Base-by-base conservation (phyloP, 2,888 invertebrate genomes). In the Trachelus tabidus region DNA sequence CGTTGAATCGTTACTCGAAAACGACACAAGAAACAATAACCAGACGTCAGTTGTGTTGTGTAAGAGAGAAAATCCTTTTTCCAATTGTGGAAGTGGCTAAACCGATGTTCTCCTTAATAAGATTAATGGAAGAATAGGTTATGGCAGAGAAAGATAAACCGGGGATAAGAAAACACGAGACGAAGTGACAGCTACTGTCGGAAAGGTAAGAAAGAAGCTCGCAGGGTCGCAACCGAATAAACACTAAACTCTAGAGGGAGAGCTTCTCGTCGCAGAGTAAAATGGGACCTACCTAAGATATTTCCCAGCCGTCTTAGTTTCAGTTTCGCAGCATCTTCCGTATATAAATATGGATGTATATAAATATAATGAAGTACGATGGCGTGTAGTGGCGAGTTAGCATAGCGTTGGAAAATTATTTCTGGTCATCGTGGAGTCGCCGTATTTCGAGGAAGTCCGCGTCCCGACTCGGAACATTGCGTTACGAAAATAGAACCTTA, bases 391-490 rank as follows among this genome's bases (percentile, higher is more conserved):
- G 12, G 71, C 12, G 71, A 71, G 12, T 56, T 56, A 31, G 71
- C 71, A 12, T 71, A 11, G 33, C 31, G 71, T 15, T 11, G 31
- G 71, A 34, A 79, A 76, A 79, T 79, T 81, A 81, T 81, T 81
- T 79, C 71, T 77, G 78, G 76, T 76, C 76, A n/a, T 33, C 31
- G 73, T 30, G 73, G 75, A 34, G 69, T 74, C 73, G 75, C 69
- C 73, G 74, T 75, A 75, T 79, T 79, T 73, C 69, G 79, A 56
- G 56, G 69, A 75, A 73, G 75, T 69, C 73, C 34, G 73, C 76
- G 75, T 75, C 75, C 75, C 75, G 81, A 77, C 80, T 77, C 79
- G 80, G 75, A 79, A 81, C 79, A 79, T 56, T 75, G 69, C 68
- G 76, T 23, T 56, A 56, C 56, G 2, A 56, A 56, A 56, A 56